Conservation (phyloP, 2,888 invertebrate species). For the Tribolium freemani region DNA sequence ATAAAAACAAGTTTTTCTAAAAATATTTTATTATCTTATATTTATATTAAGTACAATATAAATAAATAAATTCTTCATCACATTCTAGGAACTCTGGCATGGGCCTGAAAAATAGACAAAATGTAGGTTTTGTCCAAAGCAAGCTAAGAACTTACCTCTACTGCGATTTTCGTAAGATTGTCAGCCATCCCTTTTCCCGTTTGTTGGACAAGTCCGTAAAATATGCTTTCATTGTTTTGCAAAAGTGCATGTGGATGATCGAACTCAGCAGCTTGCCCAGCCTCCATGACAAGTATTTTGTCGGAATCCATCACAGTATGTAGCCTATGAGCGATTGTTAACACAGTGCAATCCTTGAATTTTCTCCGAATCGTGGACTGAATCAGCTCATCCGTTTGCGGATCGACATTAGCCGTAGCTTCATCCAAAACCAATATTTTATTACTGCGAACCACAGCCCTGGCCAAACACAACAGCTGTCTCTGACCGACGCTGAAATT, state of each 20-base stretch:
- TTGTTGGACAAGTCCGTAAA: slow-evolving; percentile 76
- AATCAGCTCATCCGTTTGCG: slow-evolving; percentile 81
- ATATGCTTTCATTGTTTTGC: slow-evolving; percentile 70
- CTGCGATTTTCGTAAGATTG: slow-evolving; percentile 73
- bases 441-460: slow-evolving; percentile 70
- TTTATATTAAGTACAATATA: not conserved
- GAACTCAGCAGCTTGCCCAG: slow-evolving; percentile 80
- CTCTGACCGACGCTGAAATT: slow-evolving; percentile 69
- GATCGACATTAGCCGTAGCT: slow-evolving; percentile 86
- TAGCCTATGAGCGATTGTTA: slow-evolving; percentile 85
- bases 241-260: slow-evolving; percentile 79
- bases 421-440: slow-evolving; percentile 70
- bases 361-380: slow-evolving; percentile 82
- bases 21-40: not conserved
- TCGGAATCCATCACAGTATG: slow-evolving; percentile 89
- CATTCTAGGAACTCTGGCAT: not conserved
- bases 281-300: slow-evolving; percentile 84
- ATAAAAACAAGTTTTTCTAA: not conserved
- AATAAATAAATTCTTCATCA: not conserved
- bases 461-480: slow-evolving; percentile 77
- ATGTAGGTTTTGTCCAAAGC: not conserved
- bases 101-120: not conserved
- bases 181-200: slow-evolving; percentile 79
- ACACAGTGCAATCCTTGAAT: slow-evolving; percentile 81
- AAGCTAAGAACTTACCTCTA: slow-evolving; percentile 9